Conservation (phyloP, 2,113 vertebrate species). For the Aviceda subcristata region DNA sequence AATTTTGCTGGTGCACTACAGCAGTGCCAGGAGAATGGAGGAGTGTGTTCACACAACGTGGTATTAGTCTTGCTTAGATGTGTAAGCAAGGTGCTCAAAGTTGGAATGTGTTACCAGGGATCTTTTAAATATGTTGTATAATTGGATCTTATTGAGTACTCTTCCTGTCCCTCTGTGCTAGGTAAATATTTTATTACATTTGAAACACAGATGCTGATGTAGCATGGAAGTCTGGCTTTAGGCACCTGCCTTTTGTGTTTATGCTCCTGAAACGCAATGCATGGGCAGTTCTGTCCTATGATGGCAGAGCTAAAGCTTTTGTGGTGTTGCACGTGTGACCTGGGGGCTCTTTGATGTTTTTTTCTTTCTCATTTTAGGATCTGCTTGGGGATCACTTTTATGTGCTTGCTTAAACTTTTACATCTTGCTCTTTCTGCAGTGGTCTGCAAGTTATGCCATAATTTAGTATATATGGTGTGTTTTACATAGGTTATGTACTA, state of each 20-base stretch:
- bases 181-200: not conserved
- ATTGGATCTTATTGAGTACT: not conserved
- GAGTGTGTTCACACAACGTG: fast-evolving
- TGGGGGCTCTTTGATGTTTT: not conserved
- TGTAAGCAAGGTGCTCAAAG: not conserved
- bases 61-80: not conserved
- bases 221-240: not conserved
- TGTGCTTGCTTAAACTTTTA: not conserved
- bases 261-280: not conserved
- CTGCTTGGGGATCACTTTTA: not conserved
- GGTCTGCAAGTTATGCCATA: not conserved
- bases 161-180: not conserved
- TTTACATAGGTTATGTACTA: not conserved
- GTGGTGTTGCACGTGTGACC: fast-evolving
- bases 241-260: not conserved
- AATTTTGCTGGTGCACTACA: not conserved
- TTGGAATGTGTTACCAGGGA: not conserved
- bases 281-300: not conserved
- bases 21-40: not conserved
- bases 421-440: not conserved
- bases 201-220: not conserved
- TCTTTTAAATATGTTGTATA: not conserved
- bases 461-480: not conserved
- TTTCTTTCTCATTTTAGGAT: not conserved
- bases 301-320: not conserved